Evolutionary conservation across 2,797 vertebrate species (phyloP), one percentile per base, ranked within the genome.

Genomic region (Gallinago stenura): DNA sequence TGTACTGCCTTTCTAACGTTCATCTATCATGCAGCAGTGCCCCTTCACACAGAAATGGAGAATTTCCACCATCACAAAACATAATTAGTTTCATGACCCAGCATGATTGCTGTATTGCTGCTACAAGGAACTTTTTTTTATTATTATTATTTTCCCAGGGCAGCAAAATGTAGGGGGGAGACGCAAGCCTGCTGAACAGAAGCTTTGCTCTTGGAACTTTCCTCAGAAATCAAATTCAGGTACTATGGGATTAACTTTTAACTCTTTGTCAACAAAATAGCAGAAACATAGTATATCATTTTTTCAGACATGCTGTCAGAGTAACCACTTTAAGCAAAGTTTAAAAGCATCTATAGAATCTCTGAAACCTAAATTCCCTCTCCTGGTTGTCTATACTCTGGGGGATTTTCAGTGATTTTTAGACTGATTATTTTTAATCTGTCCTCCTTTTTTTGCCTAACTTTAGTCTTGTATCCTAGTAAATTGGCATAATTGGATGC

Each of bases 81-180:
- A 95, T 96, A 98, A 97, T 98, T 98, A 97, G 94, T 98, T 98
- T 97, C 97, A 97, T 98, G 97, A 98, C 96, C 97, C 94, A 97
- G 96, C 86, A 80, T 95, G 97, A 97, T 89, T 96, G 75, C 53
- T 82, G 57, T 86, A 80, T 83, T 90, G 75, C 81, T 95, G 58
- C 86, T 94, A 80, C 7, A 24, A 96, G 89, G 91, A 95, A 64
- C 21, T 86, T 96, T 96, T 89, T 77, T 85, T 53, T 51, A 51
- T 30, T 66, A 53, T 30, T 66, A 57, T 88, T 70, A 48, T 92
- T 95, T 95, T 95, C 37, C 28, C 68, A 90, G 81, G 85, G 71
- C 87, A 96, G 46, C 66, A 87, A 78, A 88, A 95, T 58, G 9
- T 46, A 46, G 35, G 70, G 72, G 22, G 57, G 75, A 80, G 70